Evolutionary conservation across 2,113 vertebrate species (phyloP), one percentile per base, ranked within the genome.

Genomic region (Hippocampus zosterae): DNA sequence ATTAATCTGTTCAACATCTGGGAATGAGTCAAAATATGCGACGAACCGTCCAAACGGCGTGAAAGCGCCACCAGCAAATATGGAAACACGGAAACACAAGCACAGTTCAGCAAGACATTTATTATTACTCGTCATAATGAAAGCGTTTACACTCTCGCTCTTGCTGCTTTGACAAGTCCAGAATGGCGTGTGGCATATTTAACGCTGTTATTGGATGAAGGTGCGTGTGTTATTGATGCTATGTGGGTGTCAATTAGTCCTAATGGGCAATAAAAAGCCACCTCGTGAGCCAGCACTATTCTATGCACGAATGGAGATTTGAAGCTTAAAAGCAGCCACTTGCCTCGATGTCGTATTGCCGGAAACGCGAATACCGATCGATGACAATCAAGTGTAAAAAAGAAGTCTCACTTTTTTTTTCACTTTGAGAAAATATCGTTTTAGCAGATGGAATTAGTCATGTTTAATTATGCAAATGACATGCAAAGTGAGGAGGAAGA

Each of bases 171-270:
- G 41, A 65, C 42, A 46, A 44, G 63, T 27, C 41, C 41, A 65
- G 25, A 46, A 25, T 46, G 25, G 42, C n/a, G 10, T 33, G 48
- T 33, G 27, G 48, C 29, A 48, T 56, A 46, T 42, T 53, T 59
- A 12, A 18, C n/a, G 63, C 18, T 42, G 18, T 5, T 65, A 15
- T 9, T 33, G 42, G 13, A 37, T 71, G 52, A 81, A 71, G 16
- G 18, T 33, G 27, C 62, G 69, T 75, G 80, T 79, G 79, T 80
- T 81, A 80, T 81, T 67, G 79, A 78, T 56, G 71, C 56, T 70
- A 69, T 60, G 50, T 65, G 33, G 41, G 61, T 59, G 68, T 77
- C 74, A 77, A 73, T 86, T 75, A 83, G 57, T 33, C 44, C 77
- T 84, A 82, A 86, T 71, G 40, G 67, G 41, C 48, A 70, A 71